Base-by-base conservation (phyloP, 2,888 invertebrate species). In the Thymelicus sylvestris region DNA sequence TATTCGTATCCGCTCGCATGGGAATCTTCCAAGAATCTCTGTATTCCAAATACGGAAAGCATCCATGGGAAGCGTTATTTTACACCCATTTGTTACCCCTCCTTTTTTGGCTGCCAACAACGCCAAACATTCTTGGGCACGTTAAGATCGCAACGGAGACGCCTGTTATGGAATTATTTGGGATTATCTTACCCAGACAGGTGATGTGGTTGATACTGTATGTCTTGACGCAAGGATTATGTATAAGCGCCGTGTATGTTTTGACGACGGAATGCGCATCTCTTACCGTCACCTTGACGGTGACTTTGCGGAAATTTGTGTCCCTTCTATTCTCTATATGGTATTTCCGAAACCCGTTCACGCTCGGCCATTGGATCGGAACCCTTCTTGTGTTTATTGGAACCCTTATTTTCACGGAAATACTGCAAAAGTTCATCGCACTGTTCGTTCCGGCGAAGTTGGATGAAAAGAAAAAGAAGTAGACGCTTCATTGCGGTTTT, bases 271-370 rank as follows among this genome's bases (percentile, higher is more conserved):
- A 98, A 88, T 98, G 98, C 84, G 95, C 98, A 0, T 98, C 99
- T 0, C 89, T 99, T 60, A 98, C 98, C 0, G 99, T 99, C 1
- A 99, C 99, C 0, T 93, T 99, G 77, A 98, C 99, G 0, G 97
- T 99, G 44, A 99, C 99, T 0, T 90, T 99, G 68, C 95, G 99
- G 65, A 99, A 99, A 91, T 99, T 99, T 85, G 95, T 98, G 47
- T 99, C 99, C 0, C 93, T 99, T 50, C 88, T 99, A n/a, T 97
- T 99, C 84, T 99, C 99, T 0, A 98, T 99, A 78, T 80, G 98
- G 64, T 98, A 99, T 88, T 99, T 99, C 86, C 95, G 96, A 79
- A 99, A 99, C 94, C 97, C 98, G 0, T 99, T 99, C 84, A 99
- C 99, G 0, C 8, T 95, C 0, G 95, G 95, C 61, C 99, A 99